Base-by-base conservation (phyloP, 2,113 vertebrate species). In the Lutjanus erythropterus region DNA sequence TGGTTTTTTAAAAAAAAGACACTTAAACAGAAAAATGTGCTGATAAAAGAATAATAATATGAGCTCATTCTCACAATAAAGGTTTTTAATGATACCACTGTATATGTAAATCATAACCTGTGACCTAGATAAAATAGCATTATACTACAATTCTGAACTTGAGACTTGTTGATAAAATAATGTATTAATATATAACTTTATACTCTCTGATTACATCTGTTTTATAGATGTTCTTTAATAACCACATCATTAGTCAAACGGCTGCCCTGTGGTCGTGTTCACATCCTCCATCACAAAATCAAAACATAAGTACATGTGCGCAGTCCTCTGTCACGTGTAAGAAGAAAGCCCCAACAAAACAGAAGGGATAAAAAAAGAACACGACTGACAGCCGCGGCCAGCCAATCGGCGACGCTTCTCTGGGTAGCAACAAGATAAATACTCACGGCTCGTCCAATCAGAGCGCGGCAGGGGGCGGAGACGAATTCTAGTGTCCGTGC, bases 221-320 rank as follows among this genome's bases (percentile, higher is more conserved):
- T 18, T 52, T 35, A n/a, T 0, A 65, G 15, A 35, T 46, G 27
- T 47, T 68, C 4, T 15, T 23, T 11, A 33, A 29, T 15, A 23
- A 39, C 15, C 39, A 61, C 15, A 68, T 50, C 2, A 25, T 33
- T 19, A 58, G 6, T 47, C 52, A 31, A 27, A 41, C 31, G 65
- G 2, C 11, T 47, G 19, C 25, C 41, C 73, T 37, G 58, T 9
- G 12, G 42, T 56, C 42, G 12, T 6, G 8, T 31, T 39, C 64
- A 68, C 84, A 55, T 81, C 85, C 85, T 72, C 81, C 80, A 80
- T n/a, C 49, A 53, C 78, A 70, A 90, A 95, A 95, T 86, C 90
- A 94, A 93, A 94, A 94, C 94, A 95, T 18, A 86, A 79, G 79
- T 86, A 87, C 93, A 94, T 91, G 94, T 94, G 95, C 90, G 78